phyloP scores from a whole-genome alignment of 2,888 invertebrate species.

The Metellina segmentata region DNA sequence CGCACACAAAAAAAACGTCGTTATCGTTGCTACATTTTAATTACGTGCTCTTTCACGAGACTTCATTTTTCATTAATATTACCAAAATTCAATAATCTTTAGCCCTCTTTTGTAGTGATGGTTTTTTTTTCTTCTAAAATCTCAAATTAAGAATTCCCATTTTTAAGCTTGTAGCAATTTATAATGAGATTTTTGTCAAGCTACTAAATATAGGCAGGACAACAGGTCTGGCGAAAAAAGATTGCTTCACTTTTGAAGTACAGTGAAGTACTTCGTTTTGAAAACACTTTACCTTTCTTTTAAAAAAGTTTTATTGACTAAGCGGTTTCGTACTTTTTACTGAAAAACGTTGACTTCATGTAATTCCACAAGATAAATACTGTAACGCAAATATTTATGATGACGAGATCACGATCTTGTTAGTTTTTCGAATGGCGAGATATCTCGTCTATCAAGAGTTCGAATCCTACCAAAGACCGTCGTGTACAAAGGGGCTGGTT shows the following conservation, averaged over 20 bases:
- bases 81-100: constrained; percentile 63
- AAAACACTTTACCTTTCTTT: too few relatives aligned
- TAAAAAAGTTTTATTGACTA: too few relatives aligned
- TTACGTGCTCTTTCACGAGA: constrained; percentile 43
- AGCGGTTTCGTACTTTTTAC: too few relatives aligned
- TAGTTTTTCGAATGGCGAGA: too few relatives aligned
- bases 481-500: too few relatives aligned
- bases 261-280: background rate
- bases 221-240: background rate
- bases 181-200: constrained; percentile 52
- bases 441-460: too few relatives aligned
- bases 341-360: too few relatives aligned
- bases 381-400: too few relatives aligned
- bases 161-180: constrained; percentile 30
- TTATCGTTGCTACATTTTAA: constrained; percentile 50
- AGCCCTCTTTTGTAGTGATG: constrained; percentile 35
- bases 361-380: too few relatives aligned
- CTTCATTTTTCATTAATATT: constrained; percentile 20
- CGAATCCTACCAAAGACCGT: too few relatives aligned
- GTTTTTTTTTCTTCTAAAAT: constrained; percentile 16
- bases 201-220: background rate
- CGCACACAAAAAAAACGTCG: background rate
- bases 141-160: background rate
- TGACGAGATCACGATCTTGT: too few relatives aligned
- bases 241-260: background rate